A percentile compares a stretch with the other conserved stretches of the same genome.
These are phyloP conservation scores for Guaruba guarouba DNA, from an alignment of 2,113 vertebrate genomes.

Conservation along the genomic window DNA sequence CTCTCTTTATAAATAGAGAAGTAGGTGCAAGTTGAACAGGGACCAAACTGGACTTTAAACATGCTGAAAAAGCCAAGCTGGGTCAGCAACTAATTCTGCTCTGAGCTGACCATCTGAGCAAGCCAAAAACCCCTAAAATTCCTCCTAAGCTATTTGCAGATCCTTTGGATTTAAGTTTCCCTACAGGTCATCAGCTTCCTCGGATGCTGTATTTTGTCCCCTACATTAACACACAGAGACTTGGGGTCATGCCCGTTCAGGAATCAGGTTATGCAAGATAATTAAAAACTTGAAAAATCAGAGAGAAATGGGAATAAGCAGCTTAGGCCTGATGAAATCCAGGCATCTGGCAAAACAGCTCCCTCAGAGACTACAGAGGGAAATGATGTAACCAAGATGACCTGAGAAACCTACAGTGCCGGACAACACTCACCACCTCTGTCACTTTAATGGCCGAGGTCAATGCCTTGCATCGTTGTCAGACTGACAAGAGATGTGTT, in stretches of 20 bases:
- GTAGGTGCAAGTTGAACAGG: constrained; percentile 1
- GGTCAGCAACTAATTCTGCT: neutral
- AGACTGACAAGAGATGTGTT: neutral
- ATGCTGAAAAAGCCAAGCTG: neutral
- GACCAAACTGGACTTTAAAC: neutral
- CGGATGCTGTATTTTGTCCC: neutral
- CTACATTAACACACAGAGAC: neutral
- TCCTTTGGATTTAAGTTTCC: neutral
- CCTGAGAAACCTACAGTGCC: neutral
- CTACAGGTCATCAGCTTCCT: neutral
- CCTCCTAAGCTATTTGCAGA: neutral
- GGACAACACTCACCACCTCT: neutral
- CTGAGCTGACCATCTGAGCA: neutral
- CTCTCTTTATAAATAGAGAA: constrained; percentile 48
- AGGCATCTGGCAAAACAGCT: constrained; percentile 1
- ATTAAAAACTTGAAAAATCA: constrained; percentile 15
- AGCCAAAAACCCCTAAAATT: neutral
- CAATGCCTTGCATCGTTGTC: neutral
- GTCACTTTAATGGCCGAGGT: neutral
- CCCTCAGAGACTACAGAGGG: neutral
- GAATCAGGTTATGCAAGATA: neutral
- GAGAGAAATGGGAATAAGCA: constrained; percentile 14
- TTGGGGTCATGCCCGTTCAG: neutral
- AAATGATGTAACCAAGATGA: neutral
- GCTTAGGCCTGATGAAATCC: constrained; percentile 14